phyloP scores from a whole-genome alignment of 1,140 invertebrate species.

The Drosophila truncata region DNA sequence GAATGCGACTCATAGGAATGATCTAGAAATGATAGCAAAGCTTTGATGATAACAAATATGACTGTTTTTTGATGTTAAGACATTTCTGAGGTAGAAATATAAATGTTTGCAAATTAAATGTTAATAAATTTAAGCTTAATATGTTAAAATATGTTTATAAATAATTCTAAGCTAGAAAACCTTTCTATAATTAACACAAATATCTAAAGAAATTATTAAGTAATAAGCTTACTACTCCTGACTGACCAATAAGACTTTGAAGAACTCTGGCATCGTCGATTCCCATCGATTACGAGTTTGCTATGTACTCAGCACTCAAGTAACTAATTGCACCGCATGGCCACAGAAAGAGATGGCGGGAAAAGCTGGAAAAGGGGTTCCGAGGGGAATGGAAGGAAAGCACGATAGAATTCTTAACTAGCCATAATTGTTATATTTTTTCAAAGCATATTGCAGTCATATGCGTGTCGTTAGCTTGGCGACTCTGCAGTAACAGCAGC shows the following conservation, averaged over 20 bases:
- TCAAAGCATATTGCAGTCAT: slow-evolving; percentile 66
- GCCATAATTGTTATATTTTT: slow-evolving; percentile 74
- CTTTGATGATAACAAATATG: background rate
- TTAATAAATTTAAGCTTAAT: too few relatives aligned
- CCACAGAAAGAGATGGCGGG: slow-evolving; percentile 18
- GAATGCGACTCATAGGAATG: background rate
- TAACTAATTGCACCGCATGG: slow-evolving; percentile 53
- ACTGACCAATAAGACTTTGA: slow-evolving; percentile 24
- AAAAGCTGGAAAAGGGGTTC: slow-evolving; percentile 1
- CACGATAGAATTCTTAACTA: slow-evolving; percentile 68
- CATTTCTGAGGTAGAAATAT: background rate
- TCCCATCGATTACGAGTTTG: slow-evolving; percentile 34
- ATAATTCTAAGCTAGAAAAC: too few relatives aligned
- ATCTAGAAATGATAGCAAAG: background rate
- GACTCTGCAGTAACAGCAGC: slow-evolving; percentile 33
- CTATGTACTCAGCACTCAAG: slow-evolving; percentile 43
- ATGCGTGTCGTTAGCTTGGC: slow-evolving; percentile 55
- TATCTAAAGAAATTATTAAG: too few relatives aligned
- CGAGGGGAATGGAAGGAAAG: slow-evolving; percentile 1
- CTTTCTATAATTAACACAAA: too few relatives aligned
- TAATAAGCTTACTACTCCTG: background rate
- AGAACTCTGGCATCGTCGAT: slow-evolving; percentile 14
- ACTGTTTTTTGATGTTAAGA: too few relatives aligned
- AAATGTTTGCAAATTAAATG: too few relatives aligned
- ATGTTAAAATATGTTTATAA: too few relatives aligned